Base-by-base conservation (phyloP, 1,140 invertebrate genomes). In the Diabrotica virgifera region DNA sequence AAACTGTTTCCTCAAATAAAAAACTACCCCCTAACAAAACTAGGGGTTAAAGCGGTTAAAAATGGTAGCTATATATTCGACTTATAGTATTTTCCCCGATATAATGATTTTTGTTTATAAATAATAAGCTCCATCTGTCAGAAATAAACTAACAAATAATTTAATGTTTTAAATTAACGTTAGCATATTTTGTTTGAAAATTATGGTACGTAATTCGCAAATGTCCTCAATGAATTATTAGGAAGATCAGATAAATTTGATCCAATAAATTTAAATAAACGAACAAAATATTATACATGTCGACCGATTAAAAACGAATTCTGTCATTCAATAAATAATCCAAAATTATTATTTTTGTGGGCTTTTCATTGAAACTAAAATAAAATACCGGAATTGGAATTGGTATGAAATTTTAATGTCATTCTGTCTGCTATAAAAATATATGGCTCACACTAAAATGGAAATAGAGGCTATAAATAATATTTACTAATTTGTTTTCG, bases 401-500 rank as follows among this genome's bases (percentile, higher is more conserved):
- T 46, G 40, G 40, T 46, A 46, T 46, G 40, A 46, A 46, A 46
- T 46, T 46, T 46, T n/a, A 46, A 46, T 46, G 40, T 5, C 40
- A 46, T 46, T 6, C n/a, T 46, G 8, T 46, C 40, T 46, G n/a
- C 40, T 46, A 46, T 46, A 46, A 46, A 46, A 46, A 46, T 46
- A 46, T 46, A 46, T 46, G 5, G 40, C 40, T 46, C 40, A 46
- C n/a, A 46, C 40, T 46, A 55, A 55, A 55, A 24, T 55, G 35
- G 35, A 55, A 36, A 55, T 55, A 55, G 53, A 11, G 12, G 13
- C 53, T 10, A 24, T 55, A 55, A 55, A 55, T 55, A 55, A 55
- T 55, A 55, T 55, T 55, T 11, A 55, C 24, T 55, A 55, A 55
- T 55, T 55, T 24, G 53, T 46, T 46, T n/a, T 46, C 40, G 40